Percentiles rank a stretch among this genome's conserved stretches.
Conservation (phyloP, 2,797 vertebrate species). For the Hoplostethus mediterraneus region DNA sequence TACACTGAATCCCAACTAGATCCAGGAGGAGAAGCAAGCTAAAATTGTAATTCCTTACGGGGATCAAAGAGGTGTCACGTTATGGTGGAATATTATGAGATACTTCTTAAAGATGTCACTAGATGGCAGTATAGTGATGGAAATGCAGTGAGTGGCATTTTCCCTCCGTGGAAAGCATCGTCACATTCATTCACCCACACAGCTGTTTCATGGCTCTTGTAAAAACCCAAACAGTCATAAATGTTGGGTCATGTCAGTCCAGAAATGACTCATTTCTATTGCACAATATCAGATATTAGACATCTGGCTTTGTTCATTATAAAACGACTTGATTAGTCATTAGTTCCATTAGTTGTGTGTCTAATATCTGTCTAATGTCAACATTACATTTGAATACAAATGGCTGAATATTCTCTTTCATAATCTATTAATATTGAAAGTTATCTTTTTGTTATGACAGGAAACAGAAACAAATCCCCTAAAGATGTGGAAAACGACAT, state of each 20-base stretch:
- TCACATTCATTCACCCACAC: constrained; percentile 8
- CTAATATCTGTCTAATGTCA: constrained; percentile 6
- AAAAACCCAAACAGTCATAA: constrained; percentile 9
- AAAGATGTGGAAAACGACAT: constrained; percentile 30
- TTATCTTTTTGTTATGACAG: constrained; percentile 44
- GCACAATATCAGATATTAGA: constrained; percentile 10
- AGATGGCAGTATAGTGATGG: constrained; percentile 54
- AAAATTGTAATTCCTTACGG: no score
- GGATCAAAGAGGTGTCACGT: no score
- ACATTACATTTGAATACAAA: constrained; percentile 20
- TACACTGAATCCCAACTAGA: no score
- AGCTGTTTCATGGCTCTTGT: constrained; percentile 7
- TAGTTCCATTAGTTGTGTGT: constrained; percentile 22
- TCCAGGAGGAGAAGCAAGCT: no score
- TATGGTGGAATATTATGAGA: neutral
- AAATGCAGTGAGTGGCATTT: constrained; percentile 1
- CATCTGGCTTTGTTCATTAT: neutral
- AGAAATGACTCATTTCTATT: constrained; percentile 11
- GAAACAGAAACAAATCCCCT: constrained; percentile 44
- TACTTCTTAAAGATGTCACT: constrained; percentile 26
- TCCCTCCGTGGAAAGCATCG: neutral
- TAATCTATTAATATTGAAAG: constrained; percentile 19
- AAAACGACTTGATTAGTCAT: constrained; percentile 21
- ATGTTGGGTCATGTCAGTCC: neutral
- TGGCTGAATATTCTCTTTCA: constrained; percentile 6